Evolutionary conservation across 30 jellyfish, hydroid and myxozoan genomes (phyloP).

Genomic region (Hydractinia echinata): DNA sequence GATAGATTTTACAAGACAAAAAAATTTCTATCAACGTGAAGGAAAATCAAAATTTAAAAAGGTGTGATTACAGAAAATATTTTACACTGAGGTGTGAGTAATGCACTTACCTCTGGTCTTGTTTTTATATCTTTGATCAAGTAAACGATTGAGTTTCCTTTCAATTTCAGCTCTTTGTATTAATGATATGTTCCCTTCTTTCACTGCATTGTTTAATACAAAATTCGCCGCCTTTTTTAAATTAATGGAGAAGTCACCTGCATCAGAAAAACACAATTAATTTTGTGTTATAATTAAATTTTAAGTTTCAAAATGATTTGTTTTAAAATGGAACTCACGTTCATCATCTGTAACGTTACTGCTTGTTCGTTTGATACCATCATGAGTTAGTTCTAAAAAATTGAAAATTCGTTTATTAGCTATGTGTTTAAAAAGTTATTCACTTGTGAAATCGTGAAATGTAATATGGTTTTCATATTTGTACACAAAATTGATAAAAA

Average conservation of each 20-base stretch:
- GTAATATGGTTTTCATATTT: no score
- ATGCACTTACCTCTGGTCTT: conserved; percentile 25
- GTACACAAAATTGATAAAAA: no score
- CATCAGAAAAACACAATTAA: not conserved
- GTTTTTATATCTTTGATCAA: conserved; percentile 46
- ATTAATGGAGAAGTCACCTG: conserved; percentile 40
- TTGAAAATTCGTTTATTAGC: no score
- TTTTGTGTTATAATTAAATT: no score
- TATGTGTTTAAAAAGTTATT: no score
- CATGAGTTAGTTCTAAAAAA: conserved; percentile 29
- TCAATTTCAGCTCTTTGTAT: conserved; percentile 64
- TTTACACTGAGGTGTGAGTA: no score
- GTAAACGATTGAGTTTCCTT: conserved; percentile 44
- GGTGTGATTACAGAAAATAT: no score
- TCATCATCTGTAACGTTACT: conserved; percentile 31
- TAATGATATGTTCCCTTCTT: conserved; percentile 62
- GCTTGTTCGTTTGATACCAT: conserved; percentile 27
- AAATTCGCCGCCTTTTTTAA: conserved; percentile 67
- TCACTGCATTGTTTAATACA: conserved; percentile 57
- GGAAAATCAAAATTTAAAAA: no score
- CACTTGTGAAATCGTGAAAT: no score
- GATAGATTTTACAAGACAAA: no score
- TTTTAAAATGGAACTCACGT: not conserved
- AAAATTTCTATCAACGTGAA: no score
- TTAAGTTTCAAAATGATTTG: no score